Evolutionary conservation across 1,140 invertebrate genomes (phyloP).

Genomic region (Habropoda laboriosa): DNA sequence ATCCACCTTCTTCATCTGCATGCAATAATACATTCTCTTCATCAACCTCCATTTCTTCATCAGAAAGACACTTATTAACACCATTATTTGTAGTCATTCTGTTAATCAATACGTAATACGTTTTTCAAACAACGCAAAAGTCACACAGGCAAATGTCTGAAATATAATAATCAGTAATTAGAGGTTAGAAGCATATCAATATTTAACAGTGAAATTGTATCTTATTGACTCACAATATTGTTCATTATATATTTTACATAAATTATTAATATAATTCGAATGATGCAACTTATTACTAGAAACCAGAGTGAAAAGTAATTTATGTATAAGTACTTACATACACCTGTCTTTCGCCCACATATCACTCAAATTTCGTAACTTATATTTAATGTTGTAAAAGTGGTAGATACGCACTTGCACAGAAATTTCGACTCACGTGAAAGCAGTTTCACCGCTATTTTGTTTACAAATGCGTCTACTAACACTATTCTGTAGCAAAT

Average conservation of each 20-base stretch:
- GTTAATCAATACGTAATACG: neutral
- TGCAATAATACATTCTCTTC: slow-evolving; percentile 78
- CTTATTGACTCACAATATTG: neutral
- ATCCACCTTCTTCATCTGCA: slow-evolving; percentile 85
- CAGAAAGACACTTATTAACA: too few relatives aligned
- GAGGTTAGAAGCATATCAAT: slow-evolving; percentile 22
- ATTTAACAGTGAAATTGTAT: neutral
- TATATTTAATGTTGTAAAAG: neutral
- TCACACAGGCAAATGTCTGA: neutral
- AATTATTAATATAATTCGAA: neutral
- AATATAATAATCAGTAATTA: neutral
- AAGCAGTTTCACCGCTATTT: neutral
- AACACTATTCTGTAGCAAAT: neutral
- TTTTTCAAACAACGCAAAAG: neutral
- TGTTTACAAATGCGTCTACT: neutral
- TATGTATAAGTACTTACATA: too few relatives aligned
- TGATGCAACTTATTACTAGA: neutral
- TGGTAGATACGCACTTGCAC: neutral
- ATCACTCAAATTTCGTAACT: neutral
- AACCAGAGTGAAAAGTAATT: neutral
- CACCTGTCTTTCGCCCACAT: neutral
- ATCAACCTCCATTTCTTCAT: slow-evolving; percentile 62
- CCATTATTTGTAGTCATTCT: neutral
- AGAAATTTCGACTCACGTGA: neutral
- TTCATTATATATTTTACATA: neutral